Evolutionary conservation across 2,797 vertebrate genomes (phyloP).

Genomic region (Enteromius afrohamiltoni): DNA sequence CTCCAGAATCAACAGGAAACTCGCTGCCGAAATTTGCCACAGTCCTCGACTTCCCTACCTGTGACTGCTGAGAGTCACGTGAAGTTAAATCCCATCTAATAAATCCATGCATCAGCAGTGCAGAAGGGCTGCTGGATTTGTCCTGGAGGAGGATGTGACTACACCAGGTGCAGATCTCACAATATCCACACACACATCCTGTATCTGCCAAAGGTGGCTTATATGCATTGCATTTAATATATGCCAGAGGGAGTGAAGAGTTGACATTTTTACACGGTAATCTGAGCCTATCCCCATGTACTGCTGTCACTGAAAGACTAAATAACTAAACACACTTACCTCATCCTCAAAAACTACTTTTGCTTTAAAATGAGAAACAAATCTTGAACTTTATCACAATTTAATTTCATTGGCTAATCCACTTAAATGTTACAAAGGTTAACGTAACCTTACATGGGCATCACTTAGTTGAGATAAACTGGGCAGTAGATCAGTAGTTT

Average conservation of each 20-base stretch:
- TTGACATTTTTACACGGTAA: constrained; percentile 66
- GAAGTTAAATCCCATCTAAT: constrained; percentile 18
- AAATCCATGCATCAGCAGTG: constrained; percentile 32
- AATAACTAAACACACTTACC: constrained; percentile 33
- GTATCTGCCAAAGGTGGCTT: constrained; percentile 39
- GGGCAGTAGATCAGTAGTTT: not conserved
- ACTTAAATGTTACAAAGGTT: not conserved
- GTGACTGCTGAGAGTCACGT: constrained; percentile 9
- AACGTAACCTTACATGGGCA: not conserved
- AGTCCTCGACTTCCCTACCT: constrained; percentile 22
- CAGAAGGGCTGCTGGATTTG: constrained; percentile 20
- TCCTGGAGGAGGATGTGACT: constrained; percentile 15
- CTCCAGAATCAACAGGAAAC: constrained; percentile 58
- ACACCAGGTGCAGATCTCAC: constrained; percentile 33
- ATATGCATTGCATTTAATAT: constrained; percentile 57
- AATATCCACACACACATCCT: constrained; percentile 19
- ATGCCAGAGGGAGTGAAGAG: constrained; percentile 59
- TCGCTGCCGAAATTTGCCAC: not conserved
- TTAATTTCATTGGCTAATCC: not conserved
- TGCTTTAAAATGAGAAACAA: not conserved
- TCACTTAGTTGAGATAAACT: not conserved
- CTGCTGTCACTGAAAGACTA: constrained; percentile 48
- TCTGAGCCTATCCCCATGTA: constrained; percentile 58
- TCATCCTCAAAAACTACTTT: not conserved
- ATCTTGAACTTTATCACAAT: not conserved